A percentile compares a stretch with the other conserved stretches of the same genome.
These are phyloP conservation scores for Colletes gigas DNA, from an alignment of 1,140 invertebrate genomes.

Conservation along the genomic window DNA sequence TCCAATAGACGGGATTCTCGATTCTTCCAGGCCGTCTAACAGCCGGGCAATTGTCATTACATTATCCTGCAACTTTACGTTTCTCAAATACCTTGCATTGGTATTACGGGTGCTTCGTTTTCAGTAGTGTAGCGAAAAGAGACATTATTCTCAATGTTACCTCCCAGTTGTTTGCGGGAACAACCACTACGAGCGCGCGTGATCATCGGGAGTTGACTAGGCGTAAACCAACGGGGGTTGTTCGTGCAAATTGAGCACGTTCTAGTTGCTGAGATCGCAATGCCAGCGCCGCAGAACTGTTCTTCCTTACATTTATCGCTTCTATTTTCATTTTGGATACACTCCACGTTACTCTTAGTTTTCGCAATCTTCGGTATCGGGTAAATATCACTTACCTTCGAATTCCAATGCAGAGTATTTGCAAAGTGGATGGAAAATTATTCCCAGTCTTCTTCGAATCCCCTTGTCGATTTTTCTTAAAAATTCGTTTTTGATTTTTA, in stretches of 20 bases:
- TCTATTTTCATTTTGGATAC: constrained; percentile 26
- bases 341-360: background rate
- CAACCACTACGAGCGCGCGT: constrained; percentile 30
- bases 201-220: constrained; percentile 45
- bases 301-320: constrained; percentile 32
- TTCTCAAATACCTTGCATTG: background rate
- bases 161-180: constrained; percentile 21
- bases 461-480: too few relatives aligned
- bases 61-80: constrained; percentile 32
- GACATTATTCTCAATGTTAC: constrained; percentile 41
- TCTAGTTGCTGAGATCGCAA: constrained; percentile 44
- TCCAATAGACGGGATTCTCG: constrained; percentile 8
- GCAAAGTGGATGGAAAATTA: background rate
- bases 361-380: background rate
- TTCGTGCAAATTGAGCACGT: constrained; percentile 49
- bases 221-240: constrained; percentile 45
- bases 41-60: constrained; percentile 24
- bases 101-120: constrained; percentile 18
- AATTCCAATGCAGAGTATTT: background rate
- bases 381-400: background rate
- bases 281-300: constrained; percentile 7
- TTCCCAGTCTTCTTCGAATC: background rate
- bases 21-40: constrained; percentile 15
- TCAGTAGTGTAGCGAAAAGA: constrained; percentile 20
- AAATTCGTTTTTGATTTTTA: too few relatives aligned